Evolutionary conservation across 2,888 invertebrate species (phyloP).

Genomic region (Hermaeophaga mercurialis): DNA sequence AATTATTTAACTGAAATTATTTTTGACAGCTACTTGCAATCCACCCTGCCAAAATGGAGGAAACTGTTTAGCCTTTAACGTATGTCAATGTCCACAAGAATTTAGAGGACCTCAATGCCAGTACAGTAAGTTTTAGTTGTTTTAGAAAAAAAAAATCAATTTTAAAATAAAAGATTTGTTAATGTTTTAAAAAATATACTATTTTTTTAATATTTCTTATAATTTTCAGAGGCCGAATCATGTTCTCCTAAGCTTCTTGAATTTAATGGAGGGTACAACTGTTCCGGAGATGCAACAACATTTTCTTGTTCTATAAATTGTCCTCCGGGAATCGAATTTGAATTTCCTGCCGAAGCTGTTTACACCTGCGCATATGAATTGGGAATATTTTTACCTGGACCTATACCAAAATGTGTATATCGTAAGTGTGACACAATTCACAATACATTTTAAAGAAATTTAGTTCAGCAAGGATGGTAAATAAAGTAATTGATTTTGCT

Average conservation of each 20-base stretch:
- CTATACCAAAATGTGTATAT: constrained; percentile 75
- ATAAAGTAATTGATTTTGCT: no score
- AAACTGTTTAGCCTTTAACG: constrained; percentile 75
- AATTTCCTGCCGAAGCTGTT: constrained; percentile 63
- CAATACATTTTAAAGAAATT: no score
- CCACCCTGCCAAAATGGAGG: constrained; percentile 83
- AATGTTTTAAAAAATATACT: no score
- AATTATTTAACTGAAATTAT: not conserved
- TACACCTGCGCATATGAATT: constrained; percentile 72
- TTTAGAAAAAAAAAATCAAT: no score
- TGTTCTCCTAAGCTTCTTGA: constrained; percentile 68
- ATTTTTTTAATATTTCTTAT: no score
- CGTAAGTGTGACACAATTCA: no score
- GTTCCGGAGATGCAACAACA: constrained; percentile 65
- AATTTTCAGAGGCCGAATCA: constrained; percentile 61
- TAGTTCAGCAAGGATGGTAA: no score
- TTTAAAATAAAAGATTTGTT: not conserved
- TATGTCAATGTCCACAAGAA: constrained; percentile 77
- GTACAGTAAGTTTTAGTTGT: constrained; percentile 60
- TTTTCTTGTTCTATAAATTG: constrained; percentile 72
- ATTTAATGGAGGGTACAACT: constrained; percentile 80
- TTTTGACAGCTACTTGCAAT: constrained; percentile 64
- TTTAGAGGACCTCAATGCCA: constrained; percentile 76
- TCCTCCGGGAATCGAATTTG: constrained; percentile 68
- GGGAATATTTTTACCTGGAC: constrained; percentile 70